Conservation (phyloP, 2,797 vertebrate genomes). For the Micropoecilia bifurca region DNA sequence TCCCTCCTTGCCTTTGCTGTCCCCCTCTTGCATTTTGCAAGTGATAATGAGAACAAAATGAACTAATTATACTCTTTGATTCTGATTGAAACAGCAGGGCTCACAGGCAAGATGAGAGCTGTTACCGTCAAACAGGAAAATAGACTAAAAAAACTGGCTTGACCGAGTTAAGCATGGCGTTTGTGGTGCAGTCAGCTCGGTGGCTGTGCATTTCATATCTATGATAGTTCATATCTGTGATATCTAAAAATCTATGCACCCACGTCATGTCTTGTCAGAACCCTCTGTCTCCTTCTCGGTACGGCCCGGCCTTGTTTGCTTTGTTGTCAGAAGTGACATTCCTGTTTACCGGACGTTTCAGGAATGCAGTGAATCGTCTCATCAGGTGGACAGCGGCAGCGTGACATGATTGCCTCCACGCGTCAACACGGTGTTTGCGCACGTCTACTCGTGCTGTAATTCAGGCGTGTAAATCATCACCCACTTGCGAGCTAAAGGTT, state of each 20-base stretch:
- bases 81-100: conserved; percentile 39
- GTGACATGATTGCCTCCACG: conserved; percentile 19
- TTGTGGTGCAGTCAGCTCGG: conserved; percentile 7
- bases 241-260: conserved; percentile 26
- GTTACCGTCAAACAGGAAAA: conserved; percentile 15
- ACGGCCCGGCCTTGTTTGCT: conserved; percentile 10
- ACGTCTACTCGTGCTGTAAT: background rate
- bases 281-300: conserved; percentile 10
- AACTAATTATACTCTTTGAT: conserved; percentile 60
- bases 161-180: conserved; percentile 10
- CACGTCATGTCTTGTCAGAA: conserved; percentile 23
- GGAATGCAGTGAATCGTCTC: conserved; percentile 39
- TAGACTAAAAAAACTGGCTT: background rate
- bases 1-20: conserved; percentile 28
- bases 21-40: conserved; percentile 43
- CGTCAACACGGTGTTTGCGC: background rate
- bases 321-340: conserved; percentile 34
- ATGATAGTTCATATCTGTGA: no score
- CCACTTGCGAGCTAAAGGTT: conserved; percentile 1
- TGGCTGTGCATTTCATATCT: conserved; percentile 1
- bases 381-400: conserved; percentile 15
- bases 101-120: conserved; percentile 16
- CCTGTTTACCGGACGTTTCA: conserved; percentile 48
- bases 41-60: conserved; percentile 59
- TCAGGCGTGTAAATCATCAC: background rate